Evolutionary conservation across 35 echinoderm and acorn worm genomes (phyloP).

Genomic region (Nesometra sesokonis): DNA sequence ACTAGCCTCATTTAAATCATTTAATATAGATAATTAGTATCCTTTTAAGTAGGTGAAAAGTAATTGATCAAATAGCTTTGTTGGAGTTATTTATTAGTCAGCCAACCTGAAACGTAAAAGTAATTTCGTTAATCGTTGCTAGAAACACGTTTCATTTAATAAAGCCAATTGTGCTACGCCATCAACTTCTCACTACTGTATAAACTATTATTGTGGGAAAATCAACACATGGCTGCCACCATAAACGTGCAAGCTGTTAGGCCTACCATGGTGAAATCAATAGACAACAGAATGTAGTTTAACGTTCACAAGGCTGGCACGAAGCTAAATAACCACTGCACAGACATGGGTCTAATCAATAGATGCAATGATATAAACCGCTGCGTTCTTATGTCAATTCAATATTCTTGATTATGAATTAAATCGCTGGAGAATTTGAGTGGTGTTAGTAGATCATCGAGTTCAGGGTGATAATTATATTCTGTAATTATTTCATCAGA

Average conservation of each 20-base stretch:
- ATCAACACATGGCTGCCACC: not conserved
- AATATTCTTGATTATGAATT: not conserved
- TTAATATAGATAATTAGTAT: too few relatives aligned
- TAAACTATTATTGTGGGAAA: not conserved
- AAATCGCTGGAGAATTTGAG: not conserved
- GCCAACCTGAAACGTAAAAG: too few relatives aligned
- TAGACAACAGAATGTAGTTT: not conserved
- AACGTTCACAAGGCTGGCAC: not conserved
- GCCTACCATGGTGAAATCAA: not conserved
- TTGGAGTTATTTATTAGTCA: too few relatives aligned
- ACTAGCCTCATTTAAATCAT: too few relatives aligned
- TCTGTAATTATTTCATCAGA: not conserved
- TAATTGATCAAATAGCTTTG: too few relatives aligned
- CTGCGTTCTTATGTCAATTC: not conserved
- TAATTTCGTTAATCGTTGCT: too few relatives aligned
- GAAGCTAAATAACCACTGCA: not conserved
- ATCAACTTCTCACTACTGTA: too few relatives aligned
- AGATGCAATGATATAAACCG: not conserved
- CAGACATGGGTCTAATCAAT: not conserved
- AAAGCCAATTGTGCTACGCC: not conserved
- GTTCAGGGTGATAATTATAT: not conserved
- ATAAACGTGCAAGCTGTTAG: not conserved
- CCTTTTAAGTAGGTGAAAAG: too few relatives aligned
- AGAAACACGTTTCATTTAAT: not conserved
- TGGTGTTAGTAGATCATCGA: not conserved